Base-by-base conservation (phyloP, 2,113 vertebrate species). In the Tyto alba region DNA sequence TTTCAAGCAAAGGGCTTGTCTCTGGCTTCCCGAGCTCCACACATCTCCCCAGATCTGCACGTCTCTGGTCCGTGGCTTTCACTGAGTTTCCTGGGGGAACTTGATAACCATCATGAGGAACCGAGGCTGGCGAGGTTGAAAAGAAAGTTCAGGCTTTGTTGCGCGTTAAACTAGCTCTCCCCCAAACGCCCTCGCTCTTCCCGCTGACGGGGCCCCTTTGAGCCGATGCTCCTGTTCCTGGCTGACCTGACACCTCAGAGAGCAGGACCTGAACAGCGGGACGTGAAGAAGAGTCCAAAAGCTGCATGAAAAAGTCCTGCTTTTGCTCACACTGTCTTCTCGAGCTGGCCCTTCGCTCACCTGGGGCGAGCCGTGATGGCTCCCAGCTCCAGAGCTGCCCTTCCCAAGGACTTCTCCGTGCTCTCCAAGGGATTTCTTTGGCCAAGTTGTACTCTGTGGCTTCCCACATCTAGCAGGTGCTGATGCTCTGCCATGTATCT, bases 31-130 rank as follows among this genome's bases (percentile, higher is more conserved):
- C 0, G 0, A 47, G 68, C 57, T 29, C 62, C 6, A 4, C 38
- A 21, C 14, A 0, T 73, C 62, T 80, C 36, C 52, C 63, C 48
- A 43, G 64, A 67, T 78, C 60, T 4, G 16, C 27, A 32, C 30
- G 6, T 73, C 69, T 66, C 89, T 47, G 34, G 18, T 64, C 63
- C 9, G 6, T 6, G 5, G 75, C 89, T 93, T 79, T 83, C 67
- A 13, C 56, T 0, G 0, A 34, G 34, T 78, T 85, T 59, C 57
- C 32, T 6, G 0, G 2, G 50, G 26, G 52, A 50, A 22, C 22
- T 38, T 34, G 34, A 26, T 66, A 89, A 60, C 18, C 18, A 16
- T 50, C 55, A 32, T 2, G 2, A 66, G 85, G 73, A 88, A 64
- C 6, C 1, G 3, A 36, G 59, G n/a, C 50, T 78, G 56, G 18